Evolutionary conservation across 2,797 vertebrate genomes (phyloP), one percentile per base, ranked within the genome.

Genomic region (Crocodylus rhombifer): DNA sequence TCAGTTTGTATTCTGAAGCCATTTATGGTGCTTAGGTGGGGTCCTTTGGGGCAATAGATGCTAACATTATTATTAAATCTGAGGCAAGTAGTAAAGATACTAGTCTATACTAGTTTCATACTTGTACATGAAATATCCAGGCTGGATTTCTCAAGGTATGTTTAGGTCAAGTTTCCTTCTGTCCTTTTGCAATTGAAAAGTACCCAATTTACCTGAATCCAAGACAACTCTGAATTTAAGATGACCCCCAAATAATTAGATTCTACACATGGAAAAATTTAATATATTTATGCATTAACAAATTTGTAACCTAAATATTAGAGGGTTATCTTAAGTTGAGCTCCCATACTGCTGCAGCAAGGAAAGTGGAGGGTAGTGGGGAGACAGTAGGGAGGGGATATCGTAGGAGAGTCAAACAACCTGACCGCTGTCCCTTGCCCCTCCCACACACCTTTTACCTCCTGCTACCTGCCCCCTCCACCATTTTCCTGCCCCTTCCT

Each of bases 61-160:
- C 5, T 81, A 76, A 0, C 42, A 51, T 28, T 5, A 2, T 3
- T 77, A 69, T 30, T 1, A 1, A 42, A 7, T 80, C 21, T 23
- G 58, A 28, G 64, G 64, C 15, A 15, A 3, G 1, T 2, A 33
- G 17, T 78, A 56, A 16, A 25, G 25, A 16, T 21, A 1, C 36
- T 3, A 14, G 16, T 42, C 58, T 60, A 73, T 25, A 5, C 2
- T 0, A 13, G 2, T 20, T 56, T 1, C 7, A 5, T 1, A 25
- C 7, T 0, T 26, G 23, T 51, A 51, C 3, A 4, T n/a, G 16
- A 26, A 17, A 56, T 80, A 14, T 2, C 21, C n/a, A 42, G 0
- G 5, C 5, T 1, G 9, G 63, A 56, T 17, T 6, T 7, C 75
- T 26, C 69, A 8, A 51, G 42, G 42, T 51, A 51, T 51, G 42